phyloP scores from a whole-genome alignment of 2,888 invertebrate genomes.

The Leptinotarsa tumamoca region DNA sequence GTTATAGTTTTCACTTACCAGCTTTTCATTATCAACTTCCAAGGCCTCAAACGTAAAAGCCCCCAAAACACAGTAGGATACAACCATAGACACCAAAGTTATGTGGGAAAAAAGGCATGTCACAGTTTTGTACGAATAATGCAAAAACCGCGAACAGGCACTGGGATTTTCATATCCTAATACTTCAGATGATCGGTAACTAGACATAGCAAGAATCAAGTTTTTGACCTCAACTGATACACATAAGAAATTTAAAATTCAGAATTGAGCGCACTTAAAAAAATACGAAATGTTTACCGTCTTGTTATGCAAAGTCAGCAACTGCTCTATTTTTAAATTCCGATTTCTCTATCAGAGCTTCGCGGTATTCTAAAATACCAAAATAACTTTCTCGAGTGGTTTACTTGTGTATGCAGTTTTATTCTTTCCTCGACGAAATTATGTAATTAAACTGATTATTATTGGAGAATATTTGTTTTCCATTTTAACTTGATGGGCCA shows the following conservation, averaged over 20 bases:
- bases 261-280: background rate
- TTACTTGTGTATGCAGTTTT: constrained; percentile 29
- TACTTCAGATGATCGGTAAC: constrained; percentile 60
- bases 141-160: constrained; percentile 71
- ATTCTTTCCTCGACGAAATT: background rate
- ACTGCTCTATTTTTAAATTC: constrained; percentile 27
- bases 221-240: background rate
- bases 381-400: constrained; percentile 42
- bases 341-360: background rate
- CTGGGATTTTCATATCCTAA: constrained; percentile 61
- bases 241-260: background rate
- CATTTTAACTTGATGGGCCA: background rate
- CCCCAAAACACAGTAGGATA: constrained; percentile 90
- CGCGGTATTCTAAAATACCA: constrained; percentile 29
- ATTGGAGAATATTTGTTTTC: constrained; percentile 14
- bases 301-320: constrained; percentile 20
- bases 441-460: constrained; percentile 22
- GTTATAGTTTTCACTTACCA: constrained; percentile 68
- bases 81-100: constrained; percentile 87
- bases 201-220: constrained; percentile 53
- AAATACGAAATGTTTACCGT: constrained; percentile 9
- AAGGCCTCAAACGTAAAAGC: constrained; percentile 86
- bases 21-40: constrained; percentile 79
- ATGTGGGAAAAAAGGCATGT: constrained; percentile 91
- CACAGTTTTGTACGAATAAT: constrained; percentile 83